Evolutionary conservation across 2,888 invertebrate genomes (phyloP), one percentile per base, ranked within the genome.

Genomic region (Octodonta nipae): DNA sequence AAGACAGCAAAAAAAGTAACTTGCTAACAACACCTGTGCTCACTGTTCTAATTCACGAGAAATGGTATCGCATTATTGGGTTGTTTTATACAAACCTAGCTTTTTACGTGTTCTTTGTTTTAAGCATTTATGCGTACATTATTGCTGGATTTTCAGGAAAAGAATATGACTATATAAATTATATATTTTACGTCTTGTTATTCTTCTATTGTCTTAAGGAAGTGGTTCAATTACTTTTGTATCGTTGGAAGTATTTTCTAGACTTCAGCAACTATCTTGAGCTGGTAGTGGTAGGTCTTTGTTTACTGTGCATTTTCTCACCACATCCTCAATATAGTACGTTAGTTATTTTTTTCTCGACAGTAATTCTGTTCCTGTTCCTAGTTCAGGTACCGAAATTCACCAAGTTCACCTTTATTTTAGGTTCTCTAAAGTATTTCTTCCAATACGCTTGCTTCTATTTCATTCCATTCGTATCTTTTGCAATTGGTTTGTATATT

Each of bases 401-500:
- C 26, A 43, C 48, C 4, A 50, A 48, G 30, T 50, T 46, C 26
- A 48, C 47, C 28, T 41, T 50, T 6, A 47, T 50, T 26, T 45
- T 51, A 17, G 44, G 44, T 14, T 47, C 48, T 0, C 40, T 43
- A 6, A 44, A 42, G 13, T 49, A 47, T 34, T 51, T 49, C 16
- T 35, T 51, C 3, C 37, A 47, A 28, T 49, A 51, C 28, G 40
- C 41, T 8, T 33, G 40, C 5, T 51, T 51, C 35, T 51, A 51
- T 28, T 48, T 45, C 16, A 42, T 51, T 7, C 45, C 43, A 28
- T 49, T 51, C 34, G 28, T 49, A 3, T 43, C 49, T 5, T 51
- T 51, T 34, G 44, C 49, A 7, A 33, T 49, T 30, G 45, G 48
- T 27, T 51, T 51, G 29, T 44, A 45, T 27, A 41, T 51, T 26